A percentile compares a stretch with the other conserved stretches of the same genome.
These are phyloP conservation scores for Notiomystis cincta DNA, from an alignment of 2,113 vertebrate species.

Conservation along the genomic window DNA sequence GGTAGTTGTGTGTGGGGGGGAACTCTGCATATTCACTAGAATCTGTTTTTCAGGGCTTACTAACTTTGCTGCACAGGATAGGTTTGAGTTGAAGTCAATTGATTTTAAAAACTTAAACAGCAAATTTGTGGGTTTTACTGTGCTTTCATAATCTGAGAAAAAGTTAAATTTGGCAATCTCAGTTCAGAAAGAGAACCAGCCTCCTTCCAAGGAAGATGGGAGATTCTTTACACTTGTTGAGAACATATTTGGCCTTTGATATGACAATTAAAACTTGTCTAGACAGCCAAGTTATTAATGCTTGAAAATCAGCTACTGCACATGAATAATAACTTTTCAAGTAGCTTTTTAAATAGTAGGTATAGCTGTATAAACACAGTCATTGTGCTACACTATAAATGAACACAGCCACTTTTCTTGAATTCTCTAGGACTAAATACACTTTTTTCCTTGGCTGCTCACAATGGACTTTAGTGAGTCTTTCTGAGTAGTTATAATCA, in stretches of 20 bases:
- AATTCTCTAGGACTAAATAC: constrained; percentile 48
- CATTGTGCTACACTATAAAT: constrained; percentile 60
- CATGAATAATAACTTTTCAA: constrained; percentile 61
- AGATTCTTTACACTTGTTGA: constrained; percentile 27
- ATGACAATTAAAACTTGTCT: constrained; percentile 67
- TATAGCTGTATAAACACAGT: constrained; percentile 63
- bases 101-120: background rate
- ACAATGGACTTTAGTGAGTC: constrained; percentile 27
- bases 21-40: constrained; percentile 49
- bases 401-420: constrained; percentile 60
- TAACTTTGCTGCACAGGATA: constrained; percentile 55
- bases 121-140: background rate
- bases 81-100: background rate
- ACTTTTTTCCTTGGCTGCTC: constrained; percentile 63
- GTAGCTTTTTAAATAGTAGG: constrained; percentile 55
- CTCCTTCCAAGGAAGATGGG: background rate
- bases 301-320: constrained; percentile 59
- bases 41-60: constrained; percentile 67
- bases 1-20: background rate
- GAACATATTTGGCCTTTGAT: constrained; percentile 49
- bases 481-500: constrained; percentile 43
- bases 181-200: background rate
- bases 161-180: background rate
- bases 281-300: constrained; percentile 62
- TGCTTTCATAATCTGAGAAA: constrained; percentile 16